Conservation (phyloP, 2,888 invertebrate species). For the Globia sparganii region DNA sequence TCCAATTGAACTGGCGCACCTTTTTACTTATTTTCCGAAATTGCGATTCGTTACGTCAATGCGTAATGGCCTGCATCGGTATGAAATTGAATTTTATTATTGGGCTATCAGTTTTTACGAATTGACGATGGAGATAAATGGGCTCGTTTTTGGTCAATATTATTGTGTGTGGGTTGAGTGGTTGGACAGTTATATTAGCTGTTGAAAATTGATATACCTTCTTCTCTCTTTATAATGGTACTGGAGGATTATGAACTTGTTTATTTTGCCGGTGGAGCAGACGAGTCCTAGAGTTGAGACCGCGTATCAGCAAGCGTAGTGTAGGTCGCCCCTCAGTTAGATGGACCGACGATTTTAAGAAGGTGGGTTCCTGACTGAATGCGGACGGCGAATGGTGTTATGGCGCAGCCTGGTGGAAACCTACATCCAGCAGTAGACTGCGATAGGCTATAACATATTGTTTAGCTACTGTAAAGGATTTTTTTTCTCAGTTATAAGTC, state of each 20-base stretch:
- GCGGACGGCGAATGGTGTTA: too few species aligned
- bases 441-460: neutral
- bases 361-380: neutral
- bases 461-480: neutral
- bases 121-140: constrained; percentile 50
- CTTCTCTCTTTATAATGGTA: neutral
- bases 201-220: neutral
- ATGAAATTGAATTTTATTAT: constrained; percentile 64
- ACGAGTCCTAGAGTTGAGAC: neutral
- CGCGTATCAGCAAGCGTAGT: neutral
- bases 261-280: neutral
- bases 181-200: neutral
- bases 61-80: constrained; percentile 62
- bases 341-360: neutral
- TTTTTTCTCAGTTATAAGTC: neutral
- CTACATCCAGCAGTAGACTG: too few species aligned
- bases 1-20: constrained; percentile 71
- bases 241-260: neutral
- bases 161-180: constrained; percentile 13
- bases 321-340: neutral
- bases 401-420: too few species aligned
- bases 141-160: constrained; percentile 21
- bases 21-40: constrained; percentile 72
- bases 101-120: constrained; percentile 56
- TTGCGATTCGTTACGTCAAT: constrained; percentile 66